Conservation (phyloP, 1,140 invertebrate genomes). For the Ptiloglossa arizonensis region DNA sequence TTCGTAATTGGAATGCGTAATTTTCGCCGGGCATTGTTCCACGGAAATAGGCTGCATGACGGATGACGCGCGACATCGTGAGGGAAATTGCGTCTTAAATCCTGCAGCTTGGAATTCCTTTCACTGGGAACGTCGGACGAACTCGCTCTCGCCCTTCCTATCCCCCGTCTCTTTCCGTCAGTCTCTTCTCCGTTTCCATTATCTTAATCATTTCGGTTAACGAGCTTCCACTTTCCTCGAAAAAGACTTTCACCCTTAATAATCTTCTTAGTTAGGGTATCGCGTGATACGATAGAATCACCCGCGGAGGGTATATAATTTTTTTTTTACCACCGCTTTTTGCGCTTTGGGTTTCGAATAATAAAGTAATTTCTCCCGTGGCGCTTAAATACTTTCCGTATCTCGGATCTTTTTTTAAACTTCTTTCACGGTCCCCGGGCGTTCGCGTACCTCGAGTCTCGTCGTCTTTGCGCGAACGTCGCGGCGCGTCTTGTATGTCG, state of each 20-base stretch:
- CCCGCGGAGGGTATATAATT: background rate
- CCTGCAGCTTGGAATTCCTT: conserved; percentile 63
- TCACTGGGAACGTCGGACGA: conserved; percentile 47
- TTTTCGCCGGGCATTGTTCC: conserved; percentile 66
- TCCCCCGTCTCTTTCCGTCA: conserved; percentile 1
- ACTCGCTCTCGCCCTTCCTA: background rate
- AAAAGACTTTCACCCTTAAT: conserved; percentile 27
- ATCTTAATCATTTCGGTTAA: conserved; percentile 42
- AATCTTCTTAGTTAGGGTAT: background rate
- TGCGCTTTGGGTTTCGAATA: too few relatives aligned
- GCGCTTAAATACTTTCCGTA: background rate
- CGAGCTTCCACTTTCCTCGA: conserved; percentile 33
- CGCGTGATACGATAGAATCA: conserved; percentile 4
- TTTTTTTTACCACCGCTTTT: background rate
- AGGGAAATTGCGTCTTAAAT: conserved; percentile 74
- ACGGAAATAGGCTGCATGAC: conserved; percentile 57
- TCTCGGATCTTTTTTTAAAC: background rate
- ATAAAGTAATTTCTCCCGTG: background rate
- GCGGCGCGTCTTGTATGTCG: too few relatives aligned
- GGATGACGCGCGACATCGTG: conserved; percentile 66
- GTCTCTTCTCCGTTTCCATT: conserved; percentile 32
- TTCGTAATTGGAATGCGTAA: conserved; percentile 72
- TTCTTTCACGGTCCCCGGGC: too few relatives aligned
- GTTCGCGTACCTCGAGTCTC: too few relatives aligned
- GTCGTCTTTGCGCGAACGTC: too few relatives aligned